Conservation (phyloP, 64 coral and sea anemone species). For the Porites lutea region DNA sequence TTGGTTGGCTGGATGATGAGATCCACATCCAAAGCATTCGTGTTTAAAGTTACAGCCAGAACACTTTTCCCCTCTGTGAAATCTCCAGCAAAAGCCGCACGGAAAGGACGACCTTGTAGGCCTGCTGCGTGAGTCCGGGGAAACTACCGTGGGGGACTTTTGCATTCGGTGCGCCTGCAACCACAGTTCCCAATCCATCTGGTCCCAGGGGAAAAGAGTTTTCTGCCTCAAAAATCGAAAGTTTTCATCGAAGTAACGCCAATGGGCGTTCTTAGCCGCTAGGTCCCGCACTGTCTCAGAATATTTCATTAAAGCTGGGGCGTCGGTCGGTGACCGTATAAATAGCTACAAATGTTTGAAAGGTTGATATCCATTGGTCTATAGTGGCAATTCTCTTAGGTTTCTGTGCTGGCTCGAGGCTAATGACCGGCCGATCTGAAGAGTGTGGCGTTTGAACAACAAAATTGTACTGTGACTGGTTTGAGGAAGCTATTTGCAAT, state of each 20-base stretch:
- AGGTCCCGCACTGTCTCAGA: slow-evolving; percentile 23
- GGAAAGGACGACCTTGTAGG: neutral
- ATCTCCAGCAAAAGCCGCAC: no score
- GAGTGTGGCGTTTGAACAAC: no score
- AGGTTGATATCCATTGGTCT: no score
- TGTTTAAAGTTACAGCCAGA: neutral
- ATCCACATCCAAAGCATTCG: neutral
- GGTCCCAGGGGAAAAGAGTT: slow-evolving; percentile 4
- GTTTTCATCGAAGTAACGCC: slow-evolving; percentile 65
- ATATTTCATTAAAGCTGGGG: slow-evolving; percentile 44
- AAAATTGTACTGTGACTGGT: no score
- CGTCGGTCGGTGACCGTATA: no score
- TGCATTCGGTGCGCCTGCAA: neutral
- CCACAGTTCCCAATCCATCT: slow-evolving; percentile 18
- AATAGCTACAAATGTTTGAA: no score
- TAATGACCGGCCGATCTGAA: neutral
- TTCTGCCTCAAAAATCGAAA: slow-evolving; percentile 41
- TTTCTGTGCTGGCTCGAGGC: neutral
- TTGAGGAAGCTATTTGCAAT: no score
- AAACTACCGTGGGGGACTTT: neutral
- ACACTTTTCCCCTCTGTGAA: no score
- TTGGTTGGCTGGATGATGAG: neutral
- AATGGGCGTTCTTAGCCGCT: slow-evolving; percentile 48
- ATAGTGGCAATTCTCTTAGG: neutral
- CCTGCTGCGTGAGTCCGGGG: neutral